Evolutionary conservation across 1,140 invertebrate genomes (phyloP), one percentile per base, ranked within the genome.

Genomic region (Pararge aegeria): DNA sequence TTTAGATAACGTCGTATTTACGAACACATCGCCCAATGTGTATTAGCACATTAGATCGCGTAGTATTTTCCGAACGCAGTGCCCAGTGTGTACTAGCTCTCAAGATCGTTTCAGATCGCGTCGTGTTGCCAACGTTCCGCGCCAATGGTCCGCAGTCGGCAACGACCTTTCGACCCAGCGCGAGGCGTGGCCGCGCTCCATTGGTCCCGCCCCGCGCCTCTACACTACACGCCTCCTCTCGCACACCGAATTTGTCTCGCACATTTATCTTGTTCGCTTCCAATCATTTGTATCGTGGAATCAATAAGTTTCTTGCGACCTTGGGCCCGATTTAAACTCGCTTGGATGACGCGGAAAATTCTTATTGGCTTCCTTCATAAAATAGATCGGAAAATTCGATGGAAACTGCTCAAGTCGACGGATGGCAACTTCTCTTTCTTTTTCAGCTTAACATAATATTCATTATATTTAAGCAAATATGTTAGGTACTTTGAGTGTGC

Each of bases 121-220:
- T 29, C 5, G 15, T 20, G 38, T 29, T 15, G 16, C 49, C 51
- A 54, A 46, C 56, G 68, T 78, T 63, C 64, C 64, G 73, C 77
- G 66, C 79, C 75, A 80, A 74, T 81, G 74, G 72, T 68, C 42
- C 42, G 18, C 30, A n/a, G n/a, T 10, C 42, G 19, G 18, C 6
- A 3, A 59, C 83, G 82, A 89, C 83, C 86, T 89, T 84, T 86
- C 83, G 79, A 88, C 85, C 85, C 66, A 73, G 65, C 64, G 78
- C 75, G 74, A 73, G 83, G 83, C 82, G 83, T 84, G 87, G 81
- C 81, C 75, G 70, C 83, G 78, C 78, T 63, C 74, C 70, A 83
- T 83, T 84, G 81, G 84, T 73, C 55, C 76, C 61, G 68, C 71
- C 48, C 50, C 58, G 49, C 51, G 55, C 75, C 18, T 42, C 38